phyloP scores from a whole-genome alignment of 2,888 invertebrate species.

The Hyppa rectilinea region DNA sequence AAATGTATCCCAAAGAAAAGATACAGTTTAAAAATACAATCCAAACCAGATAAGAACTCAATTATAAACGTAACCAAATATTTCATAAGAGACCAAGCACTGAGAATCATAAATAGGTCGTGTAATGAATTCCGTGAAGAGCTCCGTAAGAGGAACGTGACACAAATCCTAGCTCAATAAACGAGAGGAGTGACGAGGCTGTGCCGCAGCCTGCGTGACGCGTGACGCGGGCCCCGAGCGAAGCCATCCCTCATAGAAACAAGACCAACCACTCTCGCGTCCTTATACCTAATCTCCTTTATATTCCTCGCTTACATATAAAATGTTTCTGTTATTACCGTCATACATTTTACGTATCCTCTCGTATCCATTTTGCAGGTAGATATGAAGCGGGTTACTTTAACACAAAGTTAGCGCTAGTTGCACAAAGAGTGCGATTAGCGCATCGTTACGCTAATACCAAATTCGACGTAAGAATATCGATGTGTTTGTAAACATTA shows the following conservation, averaged over 20 bases:
- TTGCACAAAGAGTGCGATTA: slow-evolving; percentile 10
- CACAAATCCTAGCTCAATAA: slow-evolving; percentile 81
- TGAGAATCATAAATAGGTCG: slow-evolving; percentile 72
- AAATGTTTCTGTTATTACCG: slow-evolving; percentile 64
- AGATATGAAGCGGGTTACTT: slow-evolving; percentile 38
- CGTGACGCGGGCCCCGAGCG: slow-evolving; percentile 57
- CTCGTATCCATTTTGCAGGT: slow-evolving; percentile 48
- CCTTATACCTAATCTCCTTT: slow-evolving; percentile 66
- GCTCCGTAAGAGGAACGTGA: slow-evolving; percentile 77
- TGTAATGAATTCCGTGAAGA: slow-evolving; percentile 80
- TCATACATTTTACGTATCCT: slow-evolving; percentile 62
- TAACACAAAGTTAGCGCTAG: too few relatives aligned
- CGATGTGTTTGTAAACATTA: slow-evolving; percentile 83
- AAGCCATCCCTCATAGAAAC: slow-evolving; percentile 73
- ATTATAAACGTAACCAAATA: slow-evolving; percentile 72
- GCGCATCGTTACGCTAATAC: slow-evolving; percentile 29
- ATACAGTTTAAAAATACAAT: slow-evolving; percentile 31
- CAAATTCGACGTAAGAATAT: slow-evolving; percentile 66
- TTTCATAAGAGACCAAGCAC: slow-evolving; percentile 67
- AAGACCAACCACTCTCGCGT: slow-evolving; percentile 68
- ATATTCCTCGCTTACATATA: slow-evolving; percentile 63
- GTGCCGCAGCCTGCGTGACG: slow-evolving; percentile 69
- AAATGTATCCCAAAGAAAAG: slow-evolving; percentile 29
- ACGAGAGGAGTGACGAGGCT: slow-evolving; percentile 73
- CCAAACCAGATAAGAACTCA: slow-evolving; percentile 62